Percentiles rank a stretch among this genome's conserved stretches.
Evolutionary conservation across 2,113 vertebrate species (phyloP).

Genomic region (Melanerpes aurifrons): DNA sequence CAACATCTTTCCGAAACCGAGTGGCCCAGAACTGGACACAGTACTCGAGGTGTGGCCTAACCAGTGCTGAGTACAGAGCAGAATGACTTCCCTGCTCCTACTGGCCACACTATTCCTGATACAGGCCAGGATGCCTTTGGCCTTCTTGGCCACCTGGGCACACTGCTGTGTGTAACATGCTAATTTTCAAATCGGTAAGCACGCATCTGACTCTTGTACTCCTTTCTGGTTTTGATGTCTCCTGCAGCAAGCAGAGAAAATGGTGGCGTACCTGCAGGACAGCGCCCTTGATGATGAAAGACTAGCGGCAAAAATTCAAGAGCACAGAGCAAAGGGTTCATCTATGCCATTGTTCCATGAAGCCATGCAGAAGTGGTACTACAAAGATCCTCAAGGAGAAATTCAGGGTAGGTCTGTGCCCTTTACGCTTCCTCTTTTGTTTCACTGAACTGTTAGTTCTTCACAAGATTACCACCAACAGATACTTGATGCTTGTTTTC

Average conservation of each 20-base stretch:
- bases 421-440: conserved; percentile 59
- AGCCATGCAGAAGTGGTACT: conserved; percentile 98
- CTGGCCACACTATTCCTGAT: too few species aligned
- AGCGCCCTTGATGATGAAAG: conserved; percentile 91
- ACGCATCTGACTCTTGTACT: neutral
- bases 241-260: conserved; percentile 95
- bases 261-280: conserved; percentile 98
- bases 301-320: conserved; percentile 84
- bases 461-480: neutral
- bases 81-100: too few species aligned
- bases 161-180: neutral
- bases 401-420: conserved; percentile 88
- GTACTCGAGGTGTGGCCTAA: too few species aligned
- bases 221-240: conserved; percentile 4
- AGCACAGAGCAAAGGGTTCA: conserved; percentile 86
- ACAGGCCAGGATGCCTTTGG: too few species aligned
- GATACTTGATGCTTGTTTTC: neutral
- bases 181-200: neutral
- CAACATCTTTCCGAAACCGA: too few species aligned
- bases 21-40: too few species aligned
- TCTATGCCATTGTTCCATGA: conserved; percentile 88
- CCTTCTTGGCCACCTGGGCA: too few species aligned
- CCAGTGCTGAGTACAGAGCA: too few species aligned
- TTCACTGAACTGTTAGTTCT: conserved; percentile 6
- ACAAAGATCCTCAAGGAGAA: conserved; percentile 99